These are phyloP conservation scores for Volucella bombylans DNA, from an alignment of 2,888 invertebrate genomes.

Conservation along the genomic window DNA sequence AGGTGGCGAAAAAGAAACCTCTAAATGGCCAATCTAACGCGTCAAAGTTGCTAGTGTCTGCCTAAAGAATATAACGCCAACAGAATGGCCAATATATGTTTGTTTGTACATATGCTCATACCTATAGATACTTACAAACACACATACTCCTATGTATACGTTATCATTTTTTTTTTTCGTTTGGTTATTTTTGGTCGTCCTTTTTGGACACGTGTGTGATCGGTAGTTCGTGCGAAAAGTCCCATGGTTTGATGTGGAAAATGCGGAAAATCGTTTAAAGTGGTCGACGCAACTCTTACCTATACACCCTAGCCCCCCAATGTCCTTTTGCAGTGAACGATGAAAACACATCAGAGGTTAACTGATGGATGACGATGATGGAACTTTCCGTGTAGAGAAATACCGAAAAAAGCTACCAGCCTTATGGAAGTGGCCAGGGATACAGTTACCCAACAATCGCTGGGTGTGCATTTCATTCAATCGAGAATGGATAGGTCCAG, in stretches of 20 bases:
- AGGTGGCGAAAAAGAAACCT: constrained; percentile 53
- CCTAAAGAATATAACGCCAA: constrained; percentile 22
- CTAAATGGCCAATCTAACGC: constrained; percentile 64
- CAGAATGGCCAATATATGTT: constrained; percentile 11
- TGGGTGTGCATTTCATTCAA: constrained; percentile 42
- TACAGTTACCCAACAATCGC: constrained; percentile 52
- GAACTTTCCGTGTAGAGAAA: constrained; percentile 13
- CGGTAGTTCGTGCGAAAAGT: constrained; percentile 70
- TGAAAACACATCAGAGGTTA: constrained; percentile 67
- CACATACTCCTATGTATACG: no score
- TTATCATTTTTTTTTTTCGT: not conserved
- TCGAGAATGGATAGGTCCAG: constrained; percentile 15
- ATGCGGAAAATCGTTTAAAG: constrained; percentile 74
- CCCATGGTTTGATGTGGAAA: constrained; percentile 67
- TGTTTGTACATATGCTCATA: not conserved
- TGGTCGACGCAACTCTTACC: constrained; percentile 53
- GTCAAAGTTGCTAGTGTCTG: constrained; percentile 54
- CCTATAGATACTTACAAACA: no score
- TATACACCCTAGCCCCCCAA: not conserved
- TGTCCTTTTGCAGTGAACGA: constrained; percentile 19
- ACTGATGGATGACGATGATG: constrained; percentile 68
- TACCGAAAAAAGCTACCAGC: constrained; percentile 26
- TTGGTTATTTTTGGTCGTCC: constrained; percentile 11
- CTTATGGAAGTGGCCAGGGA: constrained; percentile 37
- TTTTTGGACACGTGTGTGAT: constrained; percentile 53